Conservation (phyloP, 2,113 vertebrate species). For the Echinops telfairi region DNA sequence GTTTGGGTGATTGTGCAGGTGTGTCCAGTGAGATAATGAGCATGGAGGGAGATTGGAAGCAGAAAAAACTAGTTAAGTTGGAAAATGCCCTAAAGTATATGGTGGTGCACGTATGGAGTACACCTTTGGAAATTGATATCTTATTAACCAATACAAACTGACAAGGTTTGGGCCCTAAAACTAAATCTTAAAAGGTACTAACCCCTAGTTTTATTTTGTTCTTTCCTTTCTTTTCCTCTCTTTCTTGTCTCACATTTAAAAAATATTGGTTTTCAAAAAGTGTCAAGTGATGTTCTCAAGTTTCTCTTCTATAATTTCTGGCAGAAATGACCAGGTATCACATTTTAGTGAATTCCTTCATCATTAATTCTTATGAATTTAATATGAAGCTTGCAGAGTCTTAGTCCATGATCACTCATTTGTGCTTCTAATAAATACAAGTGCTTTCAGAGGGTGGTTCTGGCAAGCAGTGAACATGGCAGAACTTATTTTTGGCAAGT, state of each 20-base stretch:
- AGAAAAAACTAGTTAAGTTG: not conserved
- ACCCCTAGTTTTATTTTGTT: not conserved
- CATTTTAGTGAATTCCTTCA: constrained; percentile 51
- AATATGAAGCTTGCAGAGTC: constrained; percentile 47
- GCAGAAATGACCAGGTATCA: not conserved
- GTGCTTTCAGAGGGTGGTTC: not conserved
- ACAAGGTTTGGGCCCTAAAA: constrained; percentile 50
- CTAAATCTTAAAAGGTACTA: constrained; percentile 71
- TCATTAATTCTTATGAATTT: constrained; percentile 33
- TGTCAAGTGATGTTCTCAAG: constrained; percentile 56
- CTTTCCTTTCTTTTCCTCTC: constrained; percentile 21
- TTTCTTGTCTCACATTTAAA: no score
- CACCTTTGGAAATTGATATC: constrained; percentile 18
- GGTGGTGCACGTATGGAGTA: not conserved
- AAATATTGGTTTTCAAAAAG: constrained; percentile 30
- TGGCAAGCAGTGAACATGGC: accelerated
- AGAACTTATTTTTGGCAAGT: not conserved
- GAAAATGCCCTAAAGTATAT: not conserved
- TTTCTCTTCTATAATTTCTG: constrained; percentile 51
- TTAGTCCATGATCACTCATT: constrained; percentile 47
- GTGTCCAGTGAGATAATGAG: not conserved
- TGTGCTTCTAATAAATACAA: constrained; percentile 21
- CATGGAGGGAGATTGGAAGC: not conserved
- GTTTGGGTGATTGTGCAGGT: not conserved
- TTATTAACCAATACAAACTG: constrained; percentile 74